Base-by-base conservation (phyloP, 2,113 vertebrate species). In the Menidia beryllina region DNA sequence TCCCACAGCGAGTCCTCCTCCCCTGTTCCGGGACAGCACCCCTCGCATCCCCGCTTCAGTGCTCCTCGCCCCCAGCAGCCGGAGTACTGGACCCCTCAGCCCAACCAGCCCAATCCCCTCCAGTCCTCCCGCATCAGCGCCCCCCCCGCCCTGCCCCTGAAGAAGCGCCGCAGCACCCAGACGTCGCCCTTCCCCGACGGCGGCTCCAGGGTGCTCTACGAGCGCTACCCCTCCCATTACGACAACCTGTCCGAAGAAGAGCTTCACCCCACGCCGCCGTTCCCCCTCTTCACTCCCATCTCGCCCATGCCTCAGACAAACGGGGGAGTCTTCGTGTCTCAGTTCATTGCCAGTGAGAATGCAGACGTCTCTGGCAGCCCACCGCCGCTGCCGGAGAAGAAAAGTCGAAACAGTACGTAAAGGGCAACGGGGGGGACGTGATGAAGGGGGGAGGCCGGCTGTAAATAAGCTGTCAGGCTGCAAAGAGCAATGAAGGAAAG, bases 311-410 rank as follows among this genome's bases (percentile, higher is more conserved):
- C 94, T 59, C 94, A 94, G 67, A 94, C 94, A 47, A 96, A 94
- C 9, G 91, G 95, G 13, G 88, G 92, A 0, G 87, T 91, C 30
- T 96, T 95, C 50, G 88, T 93, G 45, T 69, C 86, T n/a, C 94
- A 94, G 11, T 96, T 94, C 72, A 79, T 91, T 14, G 87, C 86
- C 62, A 85, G 91, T 0, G 95, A 95, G 45, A 85, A 86, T 0
- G 75, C 79, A 0, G 91, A 92, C 14, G 91, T 95, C 73, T 89
- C 96, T 0, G 91, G 94, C 77, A 97, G 96, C 72, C 98, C 98
- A 0, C 98, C 98, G 0, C 98, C 98, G 4, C 94, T 98, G 5
- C 98, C 98, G 0, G 98, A 99, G 85, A 99, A 99, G 93, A 98
- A 98, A 84, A 96, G 93, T 92, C 96, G 94, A 86, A 94, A 97